Evolutionary conservation across 2,888 invertebrate genomes (phyloP).

Genomic region (Hololepta plana): DNA sequence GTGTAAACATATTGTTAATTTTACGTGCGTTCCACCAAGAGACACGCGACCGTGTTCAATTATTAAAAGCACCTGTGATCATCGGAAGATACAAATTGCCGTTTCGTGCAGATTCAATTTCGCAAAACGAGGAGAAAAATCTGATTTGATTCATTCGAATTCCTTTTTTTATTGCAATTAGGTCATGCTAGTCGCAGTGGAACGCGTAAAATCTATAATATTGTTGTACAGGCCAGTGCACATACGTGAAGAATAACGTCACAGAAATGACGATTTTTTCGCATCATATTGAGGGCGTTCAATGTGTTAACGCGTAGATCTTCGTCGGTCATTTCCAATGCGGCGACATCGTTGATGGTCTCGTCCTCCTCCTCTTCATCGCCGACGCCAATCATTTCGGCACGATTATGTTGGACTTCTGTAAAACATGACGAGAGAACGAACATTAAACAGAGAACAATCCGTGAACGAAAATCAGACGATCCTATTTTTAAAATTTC

Average conservation of each 20-base stretch:
- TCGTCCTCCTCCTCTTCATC: conserved; percentile 17
- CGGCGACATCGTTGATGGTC: conserved; percentile 7
- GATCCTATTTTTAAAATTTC: too few relatives aligned
- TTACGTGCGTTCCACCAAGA: conserved; percentile 11
- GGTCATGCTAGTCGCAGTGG: conserved; percentile 15
- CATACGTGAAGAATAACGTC: conserved; percentile 68
- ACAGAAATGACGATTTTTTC: conserved; percentile 71
- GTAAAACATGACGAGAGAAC: too few relatives aligned
- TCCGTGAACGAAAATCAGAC: too few relatives aligned
- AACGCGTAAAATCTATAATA: conserved; percentile 14
- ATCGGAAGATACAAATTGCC: too few relatives aligned
- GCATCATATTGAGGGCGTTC: conserved; percentile 54
- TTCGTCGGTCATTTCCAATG: conserved; percentile 36
- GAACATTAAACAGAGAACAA: too few relatives aligned
- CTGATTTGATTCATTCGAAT: neutral
- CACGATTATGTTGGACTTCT: too few relatives aligned
- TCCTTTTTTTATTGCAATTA: neutral
- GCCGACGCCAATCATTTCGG: too few relatives aligned
- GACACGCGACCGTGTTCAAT: too few relatives aligned
- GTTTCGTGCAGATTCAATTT: too few relatives aligned
- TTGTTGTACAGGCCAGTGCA: conserved; percentile 24
- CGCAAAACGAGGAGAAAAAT: too few relatives aligned
- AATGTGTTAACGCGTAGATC: conserved; percentile 42
- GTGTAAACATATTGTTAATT: conserved; percentile 21
- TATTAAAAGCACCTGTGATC: too few relatives aligned